Conservation (phyloP, 2,797 vertebrate species). For the Caiman crocodilus region DNA sequence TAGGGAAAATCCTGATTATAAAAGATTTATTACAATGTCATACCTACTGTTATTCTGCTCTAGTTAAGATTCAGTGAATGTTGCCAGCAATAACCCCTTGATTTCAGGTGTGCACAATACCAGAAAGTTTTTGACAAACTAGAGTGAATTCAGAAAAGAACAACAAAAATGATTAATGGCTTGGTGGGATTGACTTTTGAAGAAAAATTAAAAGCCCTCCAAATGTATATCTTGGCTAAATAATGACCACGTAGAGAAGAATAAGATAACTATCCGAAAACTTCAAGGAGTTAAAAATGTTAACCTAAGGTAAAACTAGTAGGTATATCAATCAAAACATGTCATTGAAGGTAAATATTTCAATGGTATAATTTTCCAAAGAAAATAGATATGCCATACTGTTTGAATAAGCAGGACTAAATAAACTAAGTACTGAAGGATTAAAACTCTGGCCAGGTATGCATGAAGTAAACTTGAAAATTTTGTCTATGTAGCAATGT, state of each 20-base stretch:
- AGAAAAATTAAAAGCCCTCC: background rate
- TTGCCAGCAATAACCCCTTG: background rate
- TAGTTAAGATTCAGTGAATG: background rate
- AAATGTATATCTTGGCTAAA: background rate
- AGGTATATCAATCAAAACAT: background rate
- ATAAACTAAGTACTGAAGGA: background rate
- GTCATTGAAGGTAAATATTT: background rate
- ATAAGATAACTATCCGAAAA: background rate
- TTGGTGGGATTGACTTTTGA: background rate
- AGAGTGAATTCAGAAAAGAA: background rate
- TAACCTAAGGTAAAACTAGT: background rate
- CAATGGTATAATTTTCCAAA: background rate
- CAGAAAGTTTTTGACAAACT: background rate
- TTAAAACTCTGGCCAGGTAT: background rate
- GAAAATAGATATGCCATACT: background rate
- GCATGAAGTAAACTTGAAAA: background rate
- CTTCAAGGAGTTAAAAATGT: background rate
- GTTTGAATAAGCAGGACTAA: background rate
- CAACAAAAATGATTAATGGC: slow-evolving; percentile 6
- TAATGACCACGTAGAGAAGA: background rate
- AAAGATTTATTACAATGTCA: background rate
- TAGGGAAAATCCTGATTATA: background rate
- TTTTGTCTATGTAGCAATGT: background rate
- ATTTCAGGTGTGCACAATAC: background rate
- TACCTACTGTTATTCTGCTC: background rate